These are phyloP conservation scores for Ptychochromis oligacanthus DNA, from an alignment of 2,113 vertebrate species.

Conservation along the genomic window DNA sequence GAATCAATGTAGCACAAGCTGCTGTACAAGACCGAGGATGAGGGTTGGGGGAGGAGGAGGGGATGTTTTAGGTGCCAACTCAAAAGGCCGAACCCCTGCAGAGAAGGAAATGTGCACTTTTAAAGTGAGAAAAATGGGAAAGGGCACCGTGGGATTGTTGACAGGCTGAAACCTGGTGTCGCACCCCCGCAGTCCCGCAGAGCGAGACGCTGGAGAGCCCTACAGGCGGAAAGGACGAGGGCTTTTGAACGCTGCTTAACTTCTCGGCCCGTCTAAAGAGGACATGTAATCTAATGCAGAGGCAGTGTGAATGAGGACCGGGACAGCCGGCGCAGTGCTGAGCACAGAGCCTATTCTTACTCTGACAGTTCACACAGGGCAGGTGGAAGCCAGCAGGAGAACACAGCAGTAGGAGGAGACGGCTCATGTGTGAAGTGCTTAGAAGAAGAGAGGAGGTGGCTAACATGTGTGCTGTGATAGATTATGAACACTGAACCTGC, in stretches of 20 bases:
- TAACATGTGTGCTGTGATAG: background rate
- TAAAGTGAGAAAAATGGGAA: slow-evolving; percentile 25
- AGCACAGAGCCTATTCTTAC: slow-evolving; percentile 10
- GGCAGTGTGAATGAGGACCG: slow-evolving; percentile 18
- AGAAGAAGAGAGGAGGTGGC: background rate
- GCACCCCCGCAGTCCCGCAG: slow-evolving; percentile 21
- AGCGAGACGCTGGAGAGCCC: slow-evolving; percentile 12
- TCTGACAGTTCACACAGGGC: slow-evolving; percentile 3
- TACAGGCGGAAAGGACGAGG: slow-evolving; percentile 3
- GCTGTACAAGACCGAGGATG: slow-evolving; percentile 57
- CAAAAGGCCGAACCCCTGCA: slow-evolving; percentile 49
- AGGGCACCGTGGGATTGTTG: slow-evolving; percentile 45
- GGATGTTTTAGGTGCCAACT: slow-evolving; percentile 27
- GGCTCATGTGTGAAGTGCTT: slow-evolving; percentile 1
- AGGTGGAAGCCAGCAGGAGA: slow-evolving; percentile 21
- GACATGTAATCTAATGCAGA: slow-evolving; percentile 38
- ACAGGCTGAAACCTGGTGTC: slow-evolving; percentile 23
- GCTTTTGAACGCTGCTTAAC: slow-evolving; percentile 50
- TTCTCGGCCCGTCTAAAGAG: slow-evolving; percentile 41
- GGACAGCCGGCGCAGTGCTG: background rate
- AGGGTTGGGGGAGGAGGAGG: background rate
- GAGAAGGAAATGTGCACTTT: slow-evolving; percentile 60
- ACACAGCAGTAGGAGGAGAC: background rate
- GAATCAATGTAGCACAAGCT: slow-evolving; percentile 72
- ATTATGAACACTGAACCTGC: slow-evolving; percentile 5